phyloP scores from a whole-genome alignment of 2,888 invertebrate species.

The Quadroppia sp. region DNA sequence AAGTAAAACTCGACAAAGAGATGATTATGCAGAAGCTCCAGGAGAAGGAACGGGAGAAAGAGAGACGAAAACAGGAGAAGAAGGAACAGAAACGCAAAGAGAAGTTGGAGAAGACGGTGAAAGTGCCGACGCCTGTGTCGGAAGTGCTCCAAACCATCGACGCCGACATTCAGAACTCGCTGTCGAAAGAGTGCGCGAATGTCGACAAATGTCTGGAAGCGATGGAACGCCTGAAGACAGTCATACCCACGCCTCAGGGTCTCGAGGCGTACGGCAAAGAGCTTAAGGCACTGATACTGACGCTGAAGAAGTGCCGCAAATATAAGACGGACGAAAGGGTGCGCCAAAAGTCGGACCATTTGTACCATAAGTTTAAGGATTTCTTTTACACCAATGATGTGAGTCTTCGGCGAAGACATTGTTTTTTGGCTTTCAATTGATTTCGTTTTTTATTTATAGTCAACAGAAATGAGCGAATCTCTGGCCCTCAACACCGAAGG shows the following conservation, averaged over 20 bases:
- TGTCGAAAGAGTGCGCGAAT: slow-evolving; percentile 66
- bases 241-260: slow-evolving; percentile 68
- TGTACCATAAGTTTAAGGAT: slow-evolving; percentile 59
- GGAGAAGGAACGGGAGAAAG: slow-evolving; percentile 46
- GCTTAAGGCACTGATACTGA: slow-evolving; percentile 65
- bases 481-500: background rate
- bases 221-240: slow-evolving; percentile 60
- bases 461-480: background rate
- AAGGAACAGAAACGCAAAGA: slow-evolving; percentile 41
- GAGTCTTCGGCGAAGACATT: background rate
- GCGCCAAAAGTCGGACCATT: slow-evolving; percentile 64
- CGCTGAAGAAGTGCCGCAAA: slow-evolving; percentile 59
- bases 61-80: slow-evolving; percentile 39
- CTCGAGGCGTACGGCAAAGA: slow-evolving; percentile 64
- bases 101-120: slow-evolving; percentile 21
- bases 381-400: slow-evolving; percentile 38
- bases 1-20: slow-evolving; percentile 36
- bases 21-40: slow-evolving; percentile 42
- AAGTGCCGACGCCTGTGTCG: slow-evolving; percentile 7
- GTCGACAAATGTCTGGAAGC: slow-evolving; percentile 67
- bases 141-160: slow-evolving; percentile 24
- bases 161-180: slow-evolving; percentile 63
- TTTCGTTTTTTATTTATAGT: background rate
- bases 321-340: slow-evolving; percentile 57
- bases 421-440: background rate